A percentile compares a stretch with the other conserved stretches of the same genome.
Conservation (phyloP, 2,797 vertebrate species). For the Ptychobarbus kaznakovi region DNA sequence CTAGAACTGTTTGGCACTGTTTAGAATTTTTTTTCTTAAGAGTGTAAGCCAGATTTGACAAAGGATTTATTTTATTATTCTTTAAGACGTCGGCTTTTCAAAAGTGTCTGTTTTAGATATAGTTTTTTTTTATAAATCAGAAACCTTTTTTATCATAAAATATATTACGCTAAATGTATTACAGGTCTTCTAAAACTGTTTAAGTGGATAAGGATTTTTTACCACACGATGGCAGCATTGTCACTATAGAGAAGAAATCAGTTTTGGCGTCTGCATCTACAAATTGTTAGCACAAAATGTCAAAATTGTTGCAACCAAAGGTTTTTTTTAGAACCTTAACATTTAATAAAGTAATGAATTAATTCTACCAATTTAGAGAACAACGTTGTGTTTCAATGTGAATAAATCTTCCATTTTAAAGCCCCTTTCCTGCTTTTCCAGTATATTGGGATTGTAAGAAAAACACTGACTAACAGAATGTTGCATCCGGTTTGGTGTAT, state of each 20-base stretch:
- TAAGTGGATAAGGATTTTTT: background rate
- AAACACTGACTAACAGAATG: background rate
- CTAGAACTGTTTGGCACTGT: background rate
- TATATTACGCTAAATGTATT: background rate
- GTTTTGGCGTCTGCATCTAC: background rate
- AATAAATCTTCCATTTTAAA: background rate
- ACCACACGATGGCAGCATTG: constrained; percentile 43
- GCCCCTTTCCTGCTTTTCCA: background rate
- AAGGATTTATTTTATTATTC: background rate
- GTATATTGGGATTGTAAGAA: background rate
- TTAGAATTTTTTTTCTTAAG: background rate
- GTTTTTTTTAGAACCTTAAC: background rate
- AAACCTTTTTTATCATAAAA: background rate
- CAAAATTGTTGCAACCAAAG: background rate
- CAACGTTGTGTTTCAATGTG: background rate
- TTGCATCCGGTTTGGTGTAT: background rate
- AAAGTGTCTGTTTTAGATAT: background rate
- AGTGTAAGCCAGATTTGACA: background rate
- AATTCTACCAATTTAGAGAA: background rate
- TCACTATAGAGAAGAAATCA: background rate
- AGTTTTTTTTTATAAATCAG: no score
- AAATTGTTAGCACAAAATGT: background rate
- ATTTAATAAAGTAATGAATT: background rate
- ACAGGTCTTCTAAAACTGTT: background rate
- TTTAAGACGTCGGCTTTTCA: background rate